Evolutionary conservation across 1,140 invertebrate species (phyloP), one percentile per base, ranked within the genome.

Genomic region (Lucilia sericata): DNA sequence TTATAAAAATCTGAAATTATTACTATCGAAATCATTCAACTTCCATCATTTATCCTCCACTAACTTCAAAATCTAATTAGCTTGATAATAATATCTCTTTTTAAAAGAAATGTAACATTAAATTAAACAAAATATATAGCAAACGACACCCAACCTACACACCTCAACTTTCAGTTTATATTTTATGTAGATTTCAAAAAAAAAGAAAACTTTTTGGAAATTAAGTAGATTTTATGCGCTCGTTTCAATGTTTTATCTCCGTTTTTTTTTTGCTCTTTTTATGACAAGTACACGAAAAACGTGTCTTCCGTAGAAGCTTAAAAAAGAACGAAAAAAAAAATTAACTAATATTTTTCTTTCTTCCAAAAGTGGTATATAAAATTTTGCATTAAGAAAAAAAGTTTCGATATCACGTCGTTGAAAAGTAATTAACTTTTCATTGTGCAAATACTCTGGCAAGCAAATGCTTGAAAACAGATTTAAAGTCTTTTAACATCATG

Each of bases 351-450:
- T 55, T 55, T 14, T 55, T 55, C 12, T 5, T 55, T 13, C 51
- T 55, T 55, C 17, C 13, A 12, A n/a, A 17, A 55, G 51, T 17
- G 12, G n/a, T n/a, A 14, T 14, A 13, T 8, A 8, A 12, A 55
- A 55, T 17, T 14, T 55, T 55, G 51, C 51, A 55, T 55, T 55
- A 55, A 42, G 10, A 42, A 42, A 30, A 55, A 55, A 55, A 55
- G 51, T 55, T 55, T 55, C 51, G 12, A 13, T 17, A n/a, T 12
- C 51, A 55, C 51, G 51, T 55, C 51, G 51, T n/a, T 55, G 51
- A 55, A 55, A 55, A 13, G 51, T 55, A 55, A 55, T 55, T 55
- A 55, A 55, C 51, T 55, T 55, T 55, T 55, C 51, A 55, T 55
- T 55, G 51, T 55, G 51, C 17, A n/a, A 55, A 55, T 55, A 55